phyloP scores from a whole-genome alignment of 2,888 invertebrate genomes.

The Harpalus rubripes region DNA sequence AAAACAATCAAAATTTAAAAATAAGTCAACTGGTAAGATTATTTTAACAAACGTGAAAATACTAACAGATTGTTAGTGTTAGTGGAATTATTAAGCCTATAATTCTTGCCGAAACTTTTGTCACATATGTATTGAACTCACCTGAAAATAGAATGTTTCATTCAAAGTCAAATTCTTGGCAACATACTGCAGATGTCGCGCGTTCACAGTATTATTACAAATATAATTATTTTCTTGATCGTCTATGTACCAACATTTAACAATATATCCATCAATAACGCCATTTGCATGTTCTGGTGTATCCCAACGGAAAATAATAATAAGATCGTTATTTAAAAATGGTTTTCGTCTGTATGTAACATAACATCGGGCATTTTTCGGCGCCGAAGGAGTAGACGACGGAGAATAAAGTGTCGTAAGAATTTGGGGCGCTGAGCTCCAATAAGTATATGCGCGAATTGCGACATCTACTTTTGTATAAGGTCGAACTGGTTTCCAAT shows the following conservation, averaged over 20 bases:
- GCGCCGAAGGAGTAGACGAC: slow-evolving; percentile 88
- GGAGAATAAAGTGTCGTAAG: slow-evolving; percentile 86
- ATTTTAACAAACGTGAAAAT: too few relatives aligned
- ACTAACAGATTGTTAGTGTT: too few relatives aligned
- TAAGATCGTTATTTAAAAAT: slow-evolving; percentile 74
- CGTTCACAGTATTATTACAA: slow-evolving; percentile 79
- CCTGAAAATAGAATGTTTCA: slow-evolving; percentile 85
- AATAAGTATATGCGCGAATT: slow-evolving; percentile 90
- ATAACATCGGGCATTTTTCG: slow-evolving; percentile 86
- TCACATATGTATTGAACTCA: slow-evolving; percentile 72
- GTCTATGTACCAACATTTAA: slow-evolving; percentile 83
- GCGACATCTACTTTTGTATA: slow-evolving; percentile 86
- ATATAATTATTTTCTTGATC: slow-evolving; percentile 75
- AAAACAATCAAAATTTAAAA: too few relatives aligned
- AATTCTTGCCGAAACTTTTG: too few relatives aligned
- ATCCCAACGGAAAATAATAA: slow-evolving; percentile 90
- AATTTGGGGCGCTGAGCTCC: slow-evolving; percentile 87
- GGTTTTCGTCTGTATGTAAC: slow-evolving; percentile 80
- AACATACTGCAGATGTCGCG: slow-evolving; percentile 80
- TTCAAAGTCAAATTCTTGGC: slow-evolving; percentile 80
- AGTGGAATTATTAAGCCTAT: too few relatives aligned
- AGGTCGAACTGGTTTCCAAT: slow-evolving; percentile 81
- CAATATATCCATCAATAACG: slow-evolving; percentile 85
- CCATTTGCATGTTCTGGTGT: slow-evolving; percentile 87
- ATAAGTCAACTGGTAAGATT: too few relatives aligned